These are phyloP conservation scores for Ceuthmochares aereus DNA, from an alignment of 2,113 vertebrate genomes.

Conservation along the genomic window DNA sequence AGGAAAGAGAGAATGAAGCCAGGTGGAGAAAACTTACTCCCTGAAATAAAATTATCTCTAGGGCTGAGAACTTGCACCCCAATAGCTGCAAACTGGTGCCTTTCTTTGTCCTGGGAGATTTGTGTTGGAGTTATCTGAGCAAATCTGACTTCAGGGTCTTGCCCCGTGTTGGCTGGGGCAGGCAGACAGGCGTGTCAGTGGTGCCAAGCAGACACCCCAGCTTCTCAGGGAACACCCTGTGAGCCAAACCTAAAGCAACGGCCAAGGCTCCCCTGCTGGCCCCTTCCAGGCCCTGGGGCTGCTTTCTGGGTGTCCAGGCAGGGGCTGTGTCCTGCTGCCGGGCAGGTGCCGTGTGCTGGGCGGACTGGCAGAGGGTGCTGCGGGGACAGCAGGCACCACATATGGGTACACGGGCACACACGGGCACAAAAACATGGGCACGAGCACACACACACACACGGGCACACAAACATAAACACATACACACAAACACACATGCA, in stretches of 20 bases:
- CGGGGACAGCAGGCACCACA: neutral
- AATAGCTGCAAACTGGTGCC: rapidly evolving
- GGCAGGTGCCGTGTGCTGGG: neutral
- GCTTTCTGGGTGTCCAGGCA: neutral
- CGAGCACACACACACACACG: too few relatives aligned
- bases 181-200: too few relatives aligned
- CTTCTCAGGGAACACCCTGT: neutral
- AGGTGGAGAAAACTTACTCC: too few relatives aligned
- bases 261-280: rapidly evolving
- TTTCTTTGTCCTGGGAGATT: neutral
- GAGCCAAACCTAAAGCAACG: rapidly evolving
- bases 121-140: neutral
- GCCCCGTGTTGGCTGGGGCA: neutral
- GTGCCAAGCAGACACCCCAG: neutral
- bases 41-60: neutral
- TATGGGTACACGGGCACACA: rapidly evolving
- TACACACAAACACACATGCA: too few relatives aligned
- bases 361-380: conserved; percentile 63
- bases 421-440: too few relatives aligned
- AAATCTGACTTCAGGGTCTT: rapidly evolving
- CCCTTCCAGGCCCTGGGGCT: neutral
- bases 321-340: neutral
- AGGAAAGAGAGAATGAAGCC: neutral
- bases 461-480: too few relatives aligned
- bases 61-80: neutral